These are phyloP conservation scores for Hirudinaria manillensis DNA, from an alignment of 2,888 invertebrate species.

Conservation along the genomic window DNA sequence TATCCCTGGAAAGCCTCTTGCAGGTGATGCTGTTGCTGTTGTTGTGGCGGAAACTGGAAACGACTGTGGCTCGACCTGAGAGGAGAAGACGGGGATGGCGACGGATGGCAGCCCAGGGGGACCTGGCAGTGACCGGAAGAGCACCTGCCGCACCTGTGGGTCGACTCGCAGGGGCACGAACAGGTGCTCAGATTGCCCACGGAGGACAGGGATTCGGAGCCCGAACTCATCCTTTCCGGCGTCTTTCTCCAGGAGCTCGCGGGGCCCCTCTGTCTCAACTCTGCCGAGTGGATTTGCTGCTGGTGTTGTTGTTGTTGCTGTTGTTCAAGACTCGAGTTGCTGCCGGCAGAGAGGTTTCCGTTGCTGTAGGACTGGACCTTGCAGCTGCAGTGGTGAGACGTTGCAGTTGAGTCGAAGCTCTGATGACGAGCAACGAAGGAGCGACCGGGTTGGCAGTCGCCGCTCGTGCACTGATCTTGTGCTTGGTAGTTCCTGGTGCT, in stretches of 20 bases:
- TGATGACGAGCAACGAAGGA: not conserved
- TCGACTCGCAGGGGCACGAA: not conserved
- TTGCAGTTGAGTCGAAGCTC: not conserved
- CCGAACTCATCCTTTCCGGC: not conserved
- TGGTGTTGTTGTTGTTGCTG: not conserved
- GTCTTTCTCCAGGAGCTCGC: not conserved
- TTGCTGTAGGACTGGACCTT: not conserved
- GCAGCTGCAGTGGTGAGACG: not conserved
- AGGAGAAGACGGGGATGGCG: not conserved
- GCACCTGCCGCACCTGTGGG: not conserved
- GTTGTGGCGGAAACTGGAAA: not conserved
- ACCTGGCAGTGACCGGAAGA: not conserved
- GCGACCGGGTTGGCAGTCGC: not conserved
- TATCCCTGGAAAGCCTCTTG: not conserved
- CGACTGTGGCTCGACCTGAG: not conserved
- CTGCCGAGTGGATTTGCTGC: not conserved
- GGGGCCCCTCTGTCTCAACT: not conserved
- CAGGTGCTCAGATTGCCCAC: too few species aligned
- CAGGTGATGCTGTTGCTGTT: not conserved
- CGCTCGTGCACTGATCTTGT: not conserved
- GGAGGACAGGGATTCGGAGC: too few species aligned
- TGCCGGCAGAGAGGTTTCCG: not conserved
- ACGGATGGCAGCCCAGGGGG: not conserved
- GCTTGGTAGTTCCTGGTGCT: not conserved
- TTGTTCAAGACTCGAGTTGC: not conserved